These are phyloP conservation scores for Tiphia femorata DNA, from an alignment of 2,888 invertebrate genomes.

Conservation along the genomic window DNA sequence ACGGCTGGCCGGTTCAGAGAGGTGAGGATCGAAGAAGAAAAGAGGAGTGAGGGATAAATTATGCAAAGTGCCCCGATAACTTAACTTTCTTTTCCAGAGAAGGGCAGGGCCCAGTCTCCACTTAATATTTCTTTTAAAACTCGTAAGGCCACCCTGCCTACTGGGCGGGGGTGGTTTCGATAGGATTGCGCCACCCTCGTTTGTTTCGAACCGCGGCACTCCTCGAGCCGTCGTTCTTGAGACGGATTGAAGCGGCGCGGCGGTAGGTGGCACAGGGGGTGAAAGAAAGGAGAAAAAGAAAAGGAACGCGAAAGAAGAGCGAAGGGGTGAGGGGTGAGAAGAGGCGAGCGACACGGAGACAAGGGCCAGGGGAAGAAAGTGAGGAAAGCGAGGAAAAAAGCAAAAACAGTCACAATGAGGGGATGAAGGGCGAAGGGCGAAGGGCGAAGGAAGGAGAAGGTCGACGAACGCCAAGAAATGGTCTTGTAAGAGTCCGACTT, in stretches of 20 bases:
- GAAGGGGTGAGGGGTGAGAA: background rate
- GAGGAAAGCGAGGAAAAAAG: background rate
- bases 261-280: background rate
- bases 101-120: constrained; percentile 15
- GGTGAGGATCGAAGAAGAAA: background rate
- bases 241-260: constrained; percentile 12
- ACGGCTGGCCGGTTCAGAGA: no score
- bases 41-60: constrained; percentile 40
- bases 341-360: background rate
- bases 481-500: background rate
- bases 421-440: background rate
- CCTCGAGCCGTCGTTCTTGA: constrained; percentile 16
- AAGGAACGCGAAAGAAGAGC: no score
- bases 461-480: background rate
- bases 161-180: no score
- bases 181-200: constrained; percentile 19
- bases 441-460: background rate
- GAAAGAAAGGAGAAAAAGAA: background rate
- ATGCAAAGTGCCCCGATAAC: constrained; percentile 56
- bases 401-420: background rate
- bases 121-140: constrained; percentile 51
- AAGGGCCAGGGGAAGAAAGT: background rate
- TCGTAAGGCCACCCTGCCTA: constrained; percentile 30
- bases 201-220: constrained; percentile 41
- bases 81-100: constrained; percentile 32